These are phyloP conservation scores for Baccha elongata DNA, from an alignment of 2,888 invertebrate species.

Conservation along the genomic window DNA sequence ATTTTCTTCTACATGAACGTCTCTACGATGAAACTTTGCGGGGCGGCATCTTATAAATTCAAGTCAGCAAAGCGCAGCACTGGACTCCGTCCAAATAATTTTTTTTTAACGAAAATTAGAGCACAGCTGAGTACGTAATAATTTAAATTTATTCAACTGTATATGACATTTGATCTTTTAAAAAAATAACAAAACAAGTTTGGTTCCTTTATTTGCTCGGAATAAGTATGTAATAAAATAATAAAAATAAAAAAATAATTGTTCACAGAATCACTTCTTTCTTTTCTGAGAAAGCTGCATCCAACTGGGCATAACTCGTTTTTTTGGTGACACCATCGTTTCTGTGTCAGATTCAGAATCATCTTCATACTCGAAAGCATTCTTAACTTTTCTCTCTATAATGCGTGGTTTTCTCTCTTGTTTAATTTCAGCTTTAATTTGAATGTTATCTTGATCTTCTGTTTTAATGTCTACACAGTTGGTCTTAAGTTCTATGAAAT, in stretches of 20 bases:
- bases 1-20: no score
- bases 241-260: background rate
- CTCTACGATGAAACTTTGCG: no score
- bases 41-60: no score
- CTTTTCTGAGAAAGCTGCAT: constrained; percentile 34
- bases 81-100: no score
- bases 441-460: no score
- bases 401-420: constrained; percentile 25
- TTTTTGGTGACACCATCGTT: constrained; percentile 17
- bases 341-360: constrained; percentile 28
- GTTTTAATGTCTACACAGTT: no score
- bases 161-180: no score
- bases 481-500: background rate
- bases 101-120: no score
- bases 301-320: constrained; percentile 59
- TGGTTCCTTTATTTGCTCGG: background rate
- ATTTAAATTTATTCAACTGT: no score
- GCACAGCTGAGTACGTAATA: no score
- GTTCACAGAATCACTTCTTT: constrained; percentile 15
- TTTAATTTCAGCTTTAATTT: background rate
- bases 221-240: background rate
- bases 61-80: no score
- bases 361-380: constrained; percentile 49
- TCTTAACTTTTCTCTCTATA: constrained; percentile 8
- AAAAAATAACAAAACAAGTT: no score